phyloP scores from a whole-genome alignment of 2,113 vertebrate genomes.

The Sebastes fasciatus region DNA sequence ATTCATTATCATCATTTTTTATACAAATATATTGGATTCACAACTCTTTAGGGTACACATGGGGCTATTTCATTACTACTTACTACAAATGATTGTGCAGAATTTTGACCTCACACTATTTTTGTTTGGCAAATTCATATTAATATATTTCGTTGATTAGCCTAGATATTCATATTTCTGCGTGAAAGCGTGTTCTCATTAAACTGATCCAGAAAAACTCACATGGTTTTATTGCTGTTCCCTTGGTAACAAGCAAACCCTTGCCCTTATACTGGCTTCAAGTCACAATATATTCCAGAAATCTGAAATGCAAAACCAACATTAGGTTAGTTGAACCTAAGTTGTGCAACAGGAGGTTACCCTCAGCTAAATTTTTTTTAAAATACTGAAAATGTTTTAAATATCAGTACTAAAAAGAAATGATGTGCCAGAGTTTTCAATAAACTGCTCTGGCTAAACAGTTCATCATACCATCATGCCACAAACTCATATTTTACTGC shows the following conservation, averaged over 20 bases:
- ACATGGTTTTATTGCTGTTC: conserved; percentile 79
- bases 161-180: conserved; percentile 24
- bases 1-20: background rate
- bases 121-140: background rate
- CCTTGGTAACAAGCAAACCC: conserved; percentile 85
- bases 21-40: background rate
- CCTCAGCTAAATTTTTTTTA: too few relatives aligned
- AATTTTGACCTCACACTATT: background rate
- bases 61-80: background rate
- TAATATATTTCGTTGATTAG: background rate
- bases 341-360: background rate
- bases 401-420: background rate
- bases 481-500: background rate
- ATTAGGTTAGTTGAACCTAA: background rate
- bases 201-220: conserved; percentile 55
- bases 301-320: too few relatives aligned
- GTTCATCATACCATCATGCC: background rate
- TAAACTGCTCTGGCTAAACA: background rate
- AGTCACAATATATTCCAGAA: too few relatives aligned
- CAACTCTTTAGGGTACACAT: background rate
- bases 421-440: background rate
- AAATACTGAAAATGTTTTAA: background rate
- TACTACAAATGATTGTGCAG: background rate
- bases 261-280: conserved; percentile 71
- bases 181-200: conserved; percentile 22